Percentiles rank a stretch among this genome's conserved stretches.
Conservation (phyloP, 2,797 vertebrate genomes). For the Megaceryle alcyon region DNA sequence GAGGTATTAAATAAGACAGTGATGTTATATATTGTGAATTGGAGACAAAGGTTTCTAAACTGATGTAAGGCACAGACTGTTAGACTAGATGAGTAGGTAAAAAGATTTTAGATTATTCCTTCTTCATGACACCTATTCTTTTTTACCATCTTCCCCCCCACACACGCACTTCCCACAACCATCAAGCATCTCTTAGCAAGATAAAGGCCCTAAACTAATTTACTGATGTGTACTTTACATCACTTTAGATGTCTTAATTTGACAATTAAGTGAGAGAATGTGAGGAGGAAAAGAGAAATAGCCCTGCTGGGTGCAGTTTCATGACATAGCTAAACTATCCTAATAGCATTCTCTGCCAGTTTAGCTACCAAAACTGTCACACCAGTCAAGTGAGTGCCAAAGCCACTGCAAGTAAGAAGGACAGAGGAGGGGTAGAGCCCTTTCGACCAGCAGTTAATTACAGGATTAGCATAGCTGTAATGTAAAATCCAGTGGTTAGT, state of each 20-base stretch:
- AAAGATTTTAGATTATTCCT: neutral
- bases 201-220: neutral
- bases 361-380: neutral
- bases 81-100: neutral
- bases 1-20: neutral
- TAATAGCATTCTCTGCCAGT: neutral
- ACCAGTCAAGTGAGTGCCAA: neutral
- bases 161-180: neutral
- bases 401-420: neutral
- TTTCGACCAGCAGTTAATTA: neutral
- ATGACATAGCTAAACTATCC: conserved; percentile 4
- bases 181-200: neutral
- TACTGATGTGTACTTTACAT: neutral
- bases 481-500: neutral
- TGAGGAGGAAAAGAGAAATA: neutral
- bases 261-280: neutral
- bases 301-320: neutral
- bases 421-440: neutral
- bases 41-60: neutral
- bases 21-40: neutral
- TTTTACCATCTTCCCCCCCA: rapidly evolving
- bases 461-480: neutral
- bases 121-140: neutral
- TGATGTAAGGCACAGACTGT: neutral
- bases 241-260: neutral